Base-by-base conservation (phyloP, 2,888 invertebrate species). In the Matsumyia berberina region DNA sequence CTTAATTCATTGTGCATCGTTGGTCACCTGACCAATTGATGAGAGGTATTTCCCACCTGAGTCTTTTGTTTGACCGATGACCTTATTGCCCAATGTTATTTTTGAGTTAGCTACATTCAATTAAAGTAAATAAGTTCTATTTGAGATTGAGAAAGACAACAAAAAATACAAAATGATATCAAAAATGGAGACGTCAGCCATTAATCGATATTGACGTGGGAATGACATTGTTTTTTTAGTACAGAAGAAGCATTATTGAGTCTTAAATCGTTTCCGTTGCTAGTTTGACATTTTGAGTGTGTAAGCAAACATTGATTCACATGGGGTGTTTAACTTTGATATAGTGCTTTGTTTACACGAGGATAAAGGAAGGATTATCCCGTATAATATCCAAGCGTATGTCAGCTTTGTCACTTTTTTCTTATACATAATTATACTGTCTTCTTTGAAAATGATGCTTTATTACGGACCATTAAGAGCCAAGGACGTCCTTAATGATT, bases 71-170 rank as follows among this genome's bases (percentile, higher is more conserved):
- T 35, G 35, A 19, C 11, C 29, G 9, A 19, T 6, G 37, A 31
- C 24, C 37, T 29, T 49, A 37, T 37, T 37, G 24, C 11, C 15
- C 29, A 11, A 46, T 49, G 11, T 70, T 70, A 57, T 60, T 58
- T 31, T 70, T 31, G 49, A 37, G 9, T 44, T 44, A 17, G 29
- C 33, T 9, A 66, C 29, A 35, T 55, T 67, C 31, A 42, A 44
- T 55, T 55, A 15, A 70, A 24, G 19, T 42, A 31, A 55, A 42
- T 44, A 55, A n/a, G 19, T 33, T 11, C 4, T 42, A 29, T 33
- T 35, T 55, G 35, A 29, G 29, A 24, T 9, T 1, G 11, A 6
- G 12, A 12, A 51, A 11, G 19, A 8, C 8, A 17, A 29, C 9
- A 24, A n/a, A 6, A 24, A 49, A 49, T 12, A 7, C 9, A 39